Evolutionary conservation across 1,140 invertebrate species (phyloP), one percentile per base, ranked within the genome.

Genomic region (Heliothis subflexa): DNA sequence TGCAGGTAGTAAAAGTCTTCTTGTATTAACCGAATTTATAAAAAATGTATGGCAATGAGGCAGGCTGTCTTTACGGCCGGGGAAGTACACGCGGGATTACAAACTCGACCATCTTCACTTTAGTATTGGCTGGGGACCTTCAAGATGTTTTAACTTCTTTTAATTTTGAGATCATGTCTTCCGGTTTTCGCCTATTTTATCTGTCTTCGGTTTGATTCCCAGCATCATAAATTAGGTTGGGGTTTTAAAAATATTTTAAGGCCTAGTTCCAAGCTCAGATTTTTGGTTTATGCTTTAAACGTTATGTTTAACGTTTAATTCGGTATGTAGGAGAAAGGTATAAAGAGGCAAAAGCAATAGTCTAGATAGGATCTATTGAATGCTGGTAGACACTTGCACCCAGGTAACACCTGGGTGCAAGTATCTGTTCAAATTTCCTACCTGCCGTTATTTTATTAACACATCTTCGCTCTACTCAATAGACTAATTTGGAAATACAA

Each of bases 61-160:
- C 28, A 13, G 40, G 40, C 40, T 47, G 40, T 47, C 40, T 66
- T 66, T 66, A 66, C 47, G 18, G 40, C 40, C 62, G 40, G 0
- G 21, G 16, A 47, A 72, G 28, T 18, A 21, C 28, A 33, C 40
- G 9, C 57, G 33, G 28, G 33, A 52, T 52, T 52, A 49, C 64
- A 50, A 72, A 72, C 28, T 55, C n/a, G 57, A 45, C 57, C 54
- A 52, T 54, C 68, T 33, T 55, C 50, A 57, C 16, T 47, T 16
- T 11, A 45, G 47, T 18, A 72, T 72, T 72, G 16, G 45, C 16
- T 33, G 14, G 52, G 40, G 28, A 25, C 33, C 57, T 40, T 45
- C 16, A 16, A n/a, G 0, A 52, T 70, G n/a, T 45, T 62, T n/a
- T 3, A n/a, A 64, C 61, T 47, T 33, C 28, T 66, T 13, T 66